These are phyloP conservation scores for Somateria mollissima DNA, from an alignment of 2,797 vertebrate genomes.

Conservation along the genomic window DNA sequence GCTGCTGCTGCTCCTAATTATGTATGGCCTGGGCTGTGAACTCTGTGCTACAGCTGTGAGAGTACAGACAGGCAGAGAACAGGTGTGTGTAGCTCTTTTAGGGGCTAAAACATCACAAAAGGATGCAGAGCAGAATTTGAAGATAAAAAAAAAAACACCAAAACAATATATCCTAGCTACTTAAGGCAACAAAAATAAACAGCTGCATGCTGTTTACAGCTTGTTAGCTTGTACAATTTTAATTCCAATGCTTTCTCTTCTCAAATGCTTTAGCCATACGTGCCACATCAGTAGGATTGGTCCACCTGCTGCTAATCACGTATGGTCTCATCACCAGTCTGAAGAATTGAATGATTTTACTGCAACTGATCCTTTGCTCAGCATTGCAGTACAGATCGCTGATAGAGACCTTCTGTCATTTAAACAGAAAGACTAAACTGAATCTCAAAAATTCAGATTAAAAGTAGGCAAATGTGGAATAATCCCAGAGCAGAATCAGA, in stretches of 20 bases:
- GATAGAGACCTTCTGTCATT: neutral
- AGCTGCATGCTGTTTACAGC: neutral
- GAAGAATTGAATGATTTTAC: neutral
- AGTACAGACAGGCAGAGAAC: neutral
- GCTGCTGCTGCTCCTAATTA: neutral
- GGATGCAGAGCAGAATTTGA: neutral
- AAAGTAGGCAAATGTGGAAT: neutral
- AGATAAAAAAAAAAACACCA: fast-evolving
- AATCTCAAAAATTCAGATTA: neutral
- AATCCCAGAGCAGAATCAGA: neutral
- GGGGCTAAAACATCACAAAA: neutral
- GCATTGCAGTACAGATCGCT: neutral
- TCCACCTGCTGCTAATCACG: neutral
- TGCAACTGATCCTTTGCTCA: neutral
- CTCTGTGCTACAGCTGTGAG: neutral
- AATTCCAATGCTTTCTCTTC: neutral
- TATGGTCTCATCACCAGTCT: neutral
- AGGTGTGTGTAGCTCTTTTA: neutral
- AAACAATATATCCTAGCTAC: neutral
- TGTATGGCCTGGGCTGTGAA: neutral
- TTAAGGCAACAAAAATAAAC: neutral
- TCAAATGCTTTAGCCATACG: neutral
- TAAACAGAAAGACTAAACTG: neutral
- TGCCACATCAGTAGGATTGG: neutral
- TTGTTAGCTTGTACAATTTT: neutral